These are phyloP conservation scores for Lithosia quadra DNA, from an alignment of 2,888 invertebrate species.

Conservation along the genomic window DNA sequence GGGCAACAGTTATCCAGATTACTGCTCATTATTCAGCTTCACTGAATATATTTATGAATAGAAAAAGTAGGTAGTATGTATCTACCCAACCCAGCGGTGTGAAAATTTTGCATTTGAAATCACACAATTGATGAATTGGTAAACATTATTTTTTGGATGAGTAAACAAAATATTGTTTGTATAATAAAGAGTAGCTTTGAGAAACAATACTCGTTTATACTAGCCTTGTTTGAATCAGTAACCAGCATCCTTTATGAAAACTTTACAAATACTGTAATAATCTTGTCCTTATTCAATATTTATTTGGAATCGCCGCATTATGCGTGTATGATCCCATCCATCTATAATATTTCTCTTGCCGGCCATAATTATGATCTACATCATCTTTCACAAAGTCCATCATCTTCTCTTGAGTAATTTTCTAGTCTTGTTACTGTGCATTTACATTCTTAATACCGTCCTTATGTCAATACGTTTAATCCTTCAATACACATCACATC, in stretches of 20 bases:
- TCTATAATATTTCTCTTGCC: neutral
- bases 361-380: neutral
- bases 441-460: neutral
- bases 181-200: neutral
- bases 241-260: neutral
- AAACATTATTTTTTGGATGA: neutral
- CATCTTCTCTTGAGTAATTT: neutral
- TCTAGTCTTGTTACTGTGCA: neutral
- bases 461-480: neutral
- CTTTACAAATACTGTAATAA: neutral
- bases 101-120: neutral
- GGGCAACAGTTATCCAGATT: no score
- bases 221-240: neutral
- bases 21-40: no score
- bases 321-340: neutral
- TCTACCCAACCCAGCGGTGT: neutral
- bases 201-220: slow-evolving; percentile 5
- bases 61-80: no score
- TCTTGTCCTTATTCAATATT: neutral
- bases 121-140: slow-evolving; percentile 7
- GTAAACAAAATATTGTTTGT: slow-evolving; percentile 7
- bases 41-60: no score
- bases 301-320: neutral
- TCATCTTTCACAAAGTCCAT: neutral
- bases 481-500: no score